Conservation (phyloP, 2,113 vertebrate species). For the Poecile atricapillus region DNA sequence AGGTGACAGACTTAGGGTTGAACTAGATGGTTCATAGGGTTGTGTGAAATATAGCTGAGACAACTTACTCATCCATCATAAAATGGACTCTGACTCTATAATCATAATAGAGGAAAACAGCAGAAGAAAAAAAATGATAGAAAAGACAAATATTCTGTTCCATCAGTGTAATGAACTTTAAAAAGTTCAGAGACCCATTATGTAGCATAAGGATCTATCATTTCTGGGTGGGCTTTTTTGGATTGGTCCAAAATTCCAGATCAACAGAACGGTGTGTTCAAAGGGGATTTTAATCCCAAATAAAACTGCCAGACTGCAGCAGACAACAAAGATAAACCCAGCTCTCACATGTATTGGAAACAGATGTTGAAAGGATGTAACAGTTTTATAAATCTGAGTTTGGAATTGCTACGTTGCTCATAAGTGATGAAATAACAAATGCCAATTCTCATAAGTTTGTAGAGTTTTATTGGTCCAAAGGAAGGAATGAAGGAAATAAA, state of each 20-base stretch:
- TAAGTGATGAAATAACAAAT: not conserved
- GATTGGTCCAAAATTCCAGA: not conserved
- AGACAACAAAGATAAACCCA: not conserved
- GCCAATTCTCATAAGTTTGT: not conserved
- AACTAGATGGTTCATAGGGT: not conserved
- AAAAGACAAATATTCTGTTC: not conserved
- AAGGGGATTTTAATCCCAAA: not conserved
- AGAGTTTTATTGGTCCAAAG: not conserved
- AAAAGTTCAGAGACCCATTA: not conserved
- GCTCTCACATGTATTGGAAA: not conserved
- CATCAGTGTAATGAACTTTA: not conserved
- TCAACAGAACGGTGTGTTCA: not conserved
- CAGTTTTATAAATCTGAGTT: not conserved
- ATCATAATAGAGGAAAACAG: not conserved
- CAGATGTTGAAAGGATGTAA: not conserved
- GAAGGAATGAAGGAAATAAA: not conserved
- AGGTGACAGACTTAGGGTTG: not conserved
- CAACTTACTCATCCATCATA: not conserved
- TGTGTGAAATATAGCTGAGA: not conserved
- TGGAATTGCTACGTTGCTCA: not conserved
- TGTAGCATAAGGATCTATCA: not conserved
- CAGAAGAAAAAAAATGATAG: not conserved
- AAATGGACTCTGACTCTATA: not conserved
- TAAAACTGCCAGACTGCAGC: not conserved
- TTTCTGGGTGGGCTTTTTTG: not conserved